Percentiles rank a stretch among this genome's conserved stretches.
These are phyloP conservation scores for Sterna hirundo DNA, from an alignment of 2,113 vertebrate genomes.

Conservation along the genomic window DNA sequence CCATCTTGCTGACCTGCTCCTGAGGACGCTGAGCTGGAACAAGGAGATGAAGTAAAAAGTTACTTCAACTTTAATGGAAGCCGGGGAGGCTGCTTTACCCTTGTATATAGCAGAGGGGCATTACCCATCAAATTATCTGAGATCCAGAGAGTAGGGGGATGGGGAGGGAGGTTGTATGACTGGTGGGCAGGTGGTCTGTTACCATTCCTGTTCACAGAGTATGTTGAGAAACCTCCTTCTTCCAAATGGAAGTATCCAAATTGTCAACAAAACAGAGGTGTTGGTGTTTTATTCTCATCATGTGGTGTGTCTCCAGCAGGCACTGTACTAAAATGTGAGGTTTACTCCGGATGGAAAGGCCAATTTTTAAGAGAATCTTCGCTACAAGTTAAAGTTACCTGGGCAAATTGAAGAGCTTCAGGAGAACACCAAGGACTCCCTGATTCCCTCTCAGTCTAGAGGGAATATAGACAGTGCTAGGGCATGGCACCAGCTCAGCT, in stretches of 20 bases:
- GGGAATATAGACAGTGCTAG: background rate
- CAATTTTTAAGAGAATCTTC: background rate
- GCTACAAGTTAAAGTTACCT: background rate
- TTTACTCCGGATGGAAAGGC: background rate
- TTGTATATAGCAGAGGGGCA: background rate
- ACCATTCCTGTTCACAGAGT: background rate
- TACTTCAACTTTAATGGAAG: background rate
- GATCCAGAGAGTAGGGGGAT: background rate
- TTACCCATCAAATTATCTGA: background rate
- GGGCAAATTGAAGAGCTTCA: background rate
- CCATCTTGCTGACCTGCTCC: background rate
- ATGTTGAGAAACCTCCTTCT: background rate
- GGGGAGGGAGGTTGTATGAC: background rate
- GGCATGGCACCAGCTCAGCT: background rate
- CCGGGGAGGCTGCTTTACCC: background rate
- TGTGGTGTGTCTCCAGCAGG: background rate
- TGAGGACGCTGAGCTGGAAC: background rate
- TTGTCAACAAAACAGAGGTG: background rate
- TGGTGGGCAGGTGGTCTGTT: background rate
- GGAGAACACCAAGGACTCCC: background rate
- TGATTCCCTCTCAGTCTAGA: background rate
- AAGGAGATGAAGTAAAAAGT: background rate
- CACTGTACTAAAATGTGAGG: background rate
- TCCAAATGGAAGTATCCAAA: background rate
- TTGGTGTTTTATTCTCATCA: background rate